Conservation (phyloP, 2,888 invertebrate species). For the Artemia sinica region DNA sequence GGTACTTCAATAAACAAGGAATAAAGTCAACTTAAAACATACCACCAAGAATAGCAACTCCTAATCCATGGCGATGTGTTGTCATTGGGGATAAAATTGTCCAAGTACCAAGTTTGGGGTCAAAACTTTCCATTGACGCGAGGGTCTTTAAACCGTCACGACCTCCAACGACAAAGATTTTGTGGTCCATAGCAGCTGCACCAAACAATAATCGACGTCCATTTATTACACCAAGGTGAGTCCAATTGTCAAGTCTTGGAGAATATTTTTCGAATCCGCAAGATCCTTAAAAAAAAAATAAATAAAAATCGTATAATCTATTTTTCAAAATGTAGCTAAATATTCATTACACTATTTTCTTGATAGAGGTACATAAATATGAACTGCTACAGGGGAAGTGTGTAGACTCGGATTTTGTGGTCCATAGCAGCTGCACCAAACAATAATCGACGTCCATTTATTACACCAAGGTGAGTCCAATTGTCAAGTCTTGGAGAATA, state of each 20-base stretch:
- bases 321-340: no score
- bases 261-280: conserved; percentile 80
- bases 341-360: no score
- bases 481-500: conserved; percentile 63
- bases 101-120: conserved; percentile 62
- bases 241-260: conserved; percentile 58
- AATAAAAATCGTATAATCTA: not conserved
- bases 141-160: conserved; percentile 82
- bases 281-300: conserved; percentile 41
- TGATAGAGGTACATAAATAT: no score
- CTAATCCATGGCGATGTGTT: conserved; percentile 50
- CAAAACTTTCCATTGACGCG: conserved; percentile 79
- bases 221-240: conserved; percentile 51
- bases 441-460: conserved; percentile 65
- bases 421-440: conserved; percentile 65
- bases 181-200: conserved; percentile 50
- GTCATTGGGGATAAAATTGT: conserved; percentile 67
- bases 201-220: conserved; percentile 74
- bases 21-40: not conserved
- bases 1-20: no score
- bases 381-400: no score
- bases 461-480: conserved; percentile 52
- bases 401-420: conserved; percentile 50
- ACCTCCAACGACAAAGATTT: conserved; percentile 71
- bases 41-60: conserved; percentile 24